Base-by-base conservation (phyloP, 2,113 vertebrate genomes). In the Neolamprologus falcicula region DNA sequence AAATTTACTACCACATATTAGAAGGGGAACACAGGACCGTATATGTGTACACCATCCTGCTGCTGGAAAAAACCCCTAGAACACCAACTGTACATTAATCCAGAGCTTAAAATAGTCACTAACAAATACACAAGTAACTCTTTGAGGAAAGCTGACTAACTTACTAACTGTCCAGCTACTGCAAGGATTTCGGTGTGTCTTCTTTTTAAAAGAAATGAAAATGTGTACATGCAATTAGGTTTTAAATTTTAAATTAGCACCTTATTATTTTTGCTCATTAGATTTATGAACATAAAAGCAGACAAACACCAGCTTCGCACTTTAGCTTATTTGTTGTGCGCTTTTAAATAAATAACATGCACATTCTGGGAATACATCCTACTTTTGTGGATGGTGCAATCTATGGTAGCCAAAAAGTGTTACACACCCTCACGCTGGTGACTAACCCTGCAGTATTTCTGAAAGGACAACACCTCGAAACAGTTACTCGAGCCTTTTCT, bases 311-410 rank as follows among this genome's bases (percentile, higher is more conserved):
- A 42, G 12, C 6, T 76, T 37, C 5, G 13, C 35, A n/a, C 33
- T 83, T 83, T 40, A 9, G 59, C 14, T 26, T 45, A 52, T 17
- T 85, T 82, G 19, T 55, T 19, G 19, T 17, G 35, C 6, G 28
- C 42, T 37, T 19, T 53, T 4, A 55, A 71, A 45, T 16, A 40
- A 28, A 61, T 1, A 63, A 40, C 47, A 7, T 5, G 53, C 10
- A 35, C 24, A 55, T 90, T 92, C 57, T 84, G 71, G 85, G 53
- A 89, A 86, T 31, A 83, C n/a, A 45, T 26, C 13, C 11, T 50
- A n/a, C 47, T 5, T 26, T 3, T 31, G 4, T 3, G 2, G 7
- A n/a, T 91, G 53, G 26, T 9, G 88, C 71, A 86, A 93, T 24
- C 35, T 78, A 88, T 42, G 3, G 85, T 82, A 83, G 78, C 26